Evolutionary conservation across 53 echinoderm and acorn worm genomes (phyloP), one percentile per base, ranked within the genome.

Genomic region (Apostichopus leukothele): DNA sequence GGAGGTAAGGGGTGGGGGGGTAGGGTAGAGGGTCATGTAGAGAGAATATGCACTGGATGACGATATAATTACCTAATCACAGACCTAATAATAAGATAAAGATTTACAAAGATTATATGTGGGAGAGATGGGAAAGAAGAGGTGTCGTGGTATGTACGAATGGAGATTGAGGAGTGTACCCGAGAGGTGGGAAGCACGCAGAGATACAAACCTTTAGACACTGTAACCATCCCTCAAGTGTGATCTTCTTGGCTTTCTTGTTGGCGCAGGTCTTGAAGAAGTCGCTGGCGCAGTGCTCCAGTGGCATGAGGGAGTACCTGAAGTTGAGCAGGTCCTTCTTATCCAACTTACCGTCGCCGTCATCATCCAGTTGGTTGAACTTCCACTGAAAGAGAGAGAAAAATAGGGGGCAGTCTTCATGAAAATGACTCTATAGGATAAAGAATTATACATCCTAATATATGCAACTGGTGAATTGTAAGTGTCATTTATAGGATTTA

Each of bases 231-330:
- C 85, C 91, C 10, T 90, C 90, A 7, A 90, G 76, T 20, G 80
- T 89, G 74, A 97, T 90, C 54, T 76, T 91, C 73, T 92, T 91
- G 53, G 55, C 83, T 25, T 92, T 88, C 5, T 79, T 59, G 50
- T 75, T 86, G 83, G 90, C 93, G 75, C 97, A 97, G 11, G 75
- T 78, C 7, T 83, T 86, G 86, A 97, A 97, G 93, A 97, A 97
- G 25, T 91, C 79, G 11, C 84, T 78, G 0, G 97, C 97, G 53
- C 97, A 97, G 89, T 97, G 97, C 73, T 97, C 97, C 59, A 97
- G 89, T 0, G 97, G 97, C 97, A 97, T 97, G 81, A 97, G 90
- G 25, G 91, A 75, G 76, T 93, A 97, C 26, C 97, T 93, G 95
- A 97, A 94, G 73, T 93, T 89, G 5, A 89, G 88, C 12, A 97